Evolutionary conservation across 1,140 invertebrate genomes (phyloP).

Genomic region (Ganaspis sp.): DNA sequence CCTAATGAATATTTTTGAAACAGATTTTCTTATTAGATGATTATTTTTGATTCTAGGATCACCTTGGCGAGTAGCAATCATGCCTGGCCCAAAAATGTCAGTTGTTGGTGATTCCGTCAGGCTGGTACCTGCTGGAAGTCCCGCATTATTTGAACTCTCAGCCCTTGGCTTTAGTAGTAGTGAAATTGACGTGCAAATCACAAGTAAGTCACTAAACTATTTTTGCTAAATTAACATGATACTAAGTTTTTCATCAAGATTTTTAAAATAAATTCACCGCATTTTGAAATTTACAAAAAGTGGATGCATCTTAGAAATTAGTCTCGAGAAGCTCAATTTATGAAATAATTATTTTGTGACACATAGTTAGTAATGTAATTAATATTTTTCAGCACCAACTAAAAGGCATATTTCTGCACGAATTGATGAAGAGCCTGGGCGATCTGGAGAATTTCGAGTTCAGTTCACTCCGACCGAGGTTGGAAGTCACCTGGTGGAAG

Average conservation of each 20-base stretch:
- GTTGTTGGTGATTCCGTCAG: conserved; percentile 90
- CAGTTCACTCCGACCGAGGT: conserved; percentile 95
- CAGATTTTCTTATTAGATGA: neutral
- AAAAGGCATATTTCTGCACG: conserved; percentile 82
- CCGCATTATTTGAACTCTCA: conserved; percentile 90
- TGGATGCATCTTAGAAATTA: neutral
- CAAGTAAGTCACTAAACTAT: conserved; percentile 63
- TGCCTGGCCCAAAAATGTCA: conserved; percentile 84
- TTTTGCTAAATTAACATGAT: no score
- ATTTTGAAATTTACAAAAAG: no score
- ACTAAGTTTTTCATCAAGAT: no score
- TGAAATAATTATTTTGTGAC: no score
- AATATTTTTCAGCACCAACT: conserved; percentile 78
- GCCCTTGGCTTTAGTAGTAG: conserved; percentile 81
- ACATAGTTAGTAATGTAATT: no score
- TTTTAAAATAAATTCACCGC: no score
- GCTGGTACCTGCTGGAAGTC: conserved; percentile 90
- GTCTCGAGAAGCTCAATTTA: no score
- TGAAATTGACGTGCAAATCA: conserved; percentile 74
- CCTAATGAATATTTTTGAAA: neutral
- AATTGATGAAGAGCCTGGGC: conserved; percentile 84
- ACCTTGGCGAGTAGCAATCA: conserved; percentile 92
- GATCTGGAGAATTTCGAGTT: conserved; percentile 88
- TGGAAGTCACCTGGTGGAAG: conserved; percentile 92
- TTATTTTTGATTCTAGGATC: conserved; percentile 81